Evolutionary conservation across 2,888 invertebrate species (phyloP).

Genomic region (Pediacus dermestoides): DNA sequence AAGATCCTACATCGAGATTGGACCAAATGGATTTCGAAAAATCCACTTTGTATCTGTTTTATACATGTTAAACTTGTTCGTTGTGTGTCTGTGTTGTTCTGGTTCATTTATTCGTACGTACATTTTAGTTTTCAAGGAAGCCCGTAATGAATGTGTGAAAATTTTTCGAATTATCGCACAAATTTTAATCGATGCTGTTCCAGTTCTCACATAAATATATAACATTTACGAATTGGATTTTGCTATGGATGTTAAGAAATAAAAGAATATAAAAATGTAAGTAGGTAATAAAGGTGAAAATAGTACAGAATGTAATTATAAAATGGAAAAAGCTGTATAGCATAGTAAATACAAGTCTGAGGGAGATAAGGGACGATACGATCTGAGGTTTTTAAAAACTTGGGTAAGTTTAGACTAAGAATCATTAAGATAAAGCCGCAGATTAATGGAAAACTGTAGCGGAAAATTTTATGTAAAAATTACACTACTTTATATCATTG

Average conservation of each 20-base stretch:
- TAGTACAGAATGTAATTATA: too few relatives aligned
- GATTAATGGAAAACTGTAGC: constrained; percentile 52
- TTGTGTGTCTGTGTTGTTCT: constrained; percentile 32
- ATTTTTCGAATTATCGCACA: too few relatives aligned
- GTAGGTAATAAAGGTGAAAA: too few relatives aligned
- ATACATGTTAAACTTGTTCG: constrained; percentile 35
- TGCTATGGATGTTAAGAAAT: too few relatives aligned
- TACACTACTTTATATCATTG: constrained; percentile 50
- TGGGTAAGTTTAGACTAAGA: constrained; percentile 49
- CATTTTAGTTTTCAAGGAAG: constrained; percentile 27
- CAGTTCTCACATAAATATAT: too few relatives aligned
- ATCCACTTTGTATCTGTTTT: constrained; percentile 35
- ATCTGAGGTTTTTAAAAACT: constrained; percentile 45
- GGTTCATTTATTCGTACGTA: constrained; percentile 33
- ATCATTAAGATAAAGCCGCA: constrained; percentile 51
- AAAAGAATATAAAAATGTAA: too few relatives aligned
- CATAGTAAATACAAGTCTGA: constrained; percentile 40
- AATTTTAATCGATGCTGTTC: too few relatives aligned
- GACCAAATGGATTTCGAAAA: constrained; percentile 34
- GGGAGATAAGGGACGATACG: constrained; percentile 37
- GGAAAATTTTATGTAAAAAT: constrained; percentile 52
- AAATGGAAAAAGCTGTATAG: too few relatives aligned
- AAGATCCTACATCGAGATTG: constrained; percentile 34
- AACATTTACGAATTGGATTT: too few relatives aligned
- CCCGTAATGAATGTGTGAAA: too few relatives aligned